phyloP scores from a whole-genome alignment of 37 sponge, comb jelly and placozoan species.

The Chondrilla cf. caribensis region DNA sequence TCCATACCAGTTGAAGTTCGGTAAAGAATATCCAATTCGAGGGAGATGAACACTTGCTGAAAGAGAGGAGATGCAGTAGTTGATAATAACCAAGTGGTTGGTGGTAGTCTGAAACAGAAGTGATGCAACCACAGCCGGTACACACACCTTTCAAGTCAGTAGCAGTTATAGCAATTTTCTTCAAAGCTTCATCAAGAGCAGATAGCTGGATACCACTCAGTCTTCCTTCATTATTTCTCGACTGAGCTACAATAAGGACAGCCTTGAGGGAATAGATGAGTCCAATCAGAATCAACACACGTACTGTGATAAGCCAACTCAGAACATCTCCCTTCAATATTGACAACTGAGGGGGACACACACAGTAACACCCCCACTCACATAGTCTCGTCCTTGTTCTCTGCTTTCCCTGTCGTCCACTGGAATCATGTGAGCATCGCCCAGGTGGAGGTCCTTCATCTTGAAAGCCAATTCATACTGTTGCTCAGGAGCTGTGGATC shows the following conservation, averaged over 20 bases:
- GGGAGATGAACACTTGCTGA: conserved; percentile 83
- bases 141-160: conserved; percentile 44
- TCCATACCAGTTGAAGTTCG: conserved; percentile 88
- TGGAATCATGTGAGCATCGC: conserved; percentile 68
- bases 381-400: conserved; percentile 54
- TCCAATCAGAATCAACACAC: neutral
- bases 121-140: no score
- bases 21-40: conserved; percentile 74
- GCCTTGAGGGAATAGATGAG: conserved; percentile 23
- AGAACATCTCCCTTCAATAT: no score
- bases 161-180: conserved; percentile 51
- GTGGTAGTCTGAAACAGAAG: no score
- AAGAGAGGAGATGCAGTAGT: neutral
- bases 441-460: conserved; percentile 75
- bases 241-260: conserved; percentile 73
- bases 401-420: conserved; percentile 74
- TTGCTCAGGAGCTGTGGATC: conserved; percentile 54
- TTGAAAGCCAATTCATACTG: conserved; percentile 62
- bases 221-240: conserved; percentile 31
- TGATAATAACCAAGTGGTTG: neutral
- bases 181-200: conserved; percentile 65
- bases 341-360: no score
- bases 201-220: conserved; percentile 68
- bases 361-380: conserved; percentile 16
- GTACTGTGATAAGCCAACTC: no score